Conservation (phyloP, 2,113 vertebrate genomes). For the Dasyprocta punctata region DNA sequence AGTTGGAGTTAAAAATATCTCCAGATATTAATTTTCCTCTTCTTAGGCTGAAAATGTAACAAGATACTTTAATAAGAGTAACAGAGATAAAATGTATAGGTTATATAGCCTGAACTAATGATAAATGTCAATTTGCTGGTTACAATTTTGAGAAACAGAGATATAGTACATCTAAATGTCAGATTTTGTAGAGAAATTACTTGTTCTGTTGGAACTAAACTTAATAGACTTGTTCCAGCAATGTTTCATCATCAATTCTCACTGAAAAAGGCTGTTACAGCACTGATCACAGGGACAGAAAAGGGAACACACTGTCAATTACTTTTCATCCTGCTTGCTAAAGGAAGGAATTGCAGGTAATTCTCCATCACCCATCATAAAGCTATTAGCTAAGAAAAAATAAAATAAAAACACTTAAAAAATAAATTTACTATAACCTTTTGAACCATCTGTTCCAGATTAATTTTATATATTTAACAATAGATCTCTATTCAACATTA, state of each 20-base stretch:
- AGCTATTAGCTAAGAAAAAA: not conserved
- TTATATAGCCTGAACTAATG: not conserved
- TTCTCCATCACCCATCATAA: not conserved
- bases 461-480: not conserved
- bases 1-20: not conserved
- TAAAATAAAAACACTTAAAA: not conserved
- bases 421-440: not conserved
- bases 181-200: conserved; percentile 25
- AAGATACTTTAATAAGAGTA: conserved; percentile 7
- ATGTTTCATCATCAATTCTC: not conserved
- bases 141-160: conserved; percentile 47
- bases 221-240: not conserved
- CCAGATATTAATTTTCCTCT: not conserved
- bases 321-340: not conserved
- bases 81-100: not conserved
- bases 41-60: not conserved
- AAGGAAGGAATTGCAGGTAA: not conserved
- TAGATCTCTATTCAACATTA: not conserved
- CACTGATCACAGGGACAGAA: not conserved
- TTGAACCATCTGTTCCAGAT: not conserved
- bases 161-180: not conserved
- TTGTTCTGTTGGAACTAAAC: conserved; percentile 8
- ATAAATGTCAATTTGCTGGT: conserved; percentile 25
- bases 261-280: not conserved
- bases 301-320: not conserved